phyloP scores from a whole-genome alignment of 2,797 vertebrate genomes.

The Synanceia verrucosa region DNA sequence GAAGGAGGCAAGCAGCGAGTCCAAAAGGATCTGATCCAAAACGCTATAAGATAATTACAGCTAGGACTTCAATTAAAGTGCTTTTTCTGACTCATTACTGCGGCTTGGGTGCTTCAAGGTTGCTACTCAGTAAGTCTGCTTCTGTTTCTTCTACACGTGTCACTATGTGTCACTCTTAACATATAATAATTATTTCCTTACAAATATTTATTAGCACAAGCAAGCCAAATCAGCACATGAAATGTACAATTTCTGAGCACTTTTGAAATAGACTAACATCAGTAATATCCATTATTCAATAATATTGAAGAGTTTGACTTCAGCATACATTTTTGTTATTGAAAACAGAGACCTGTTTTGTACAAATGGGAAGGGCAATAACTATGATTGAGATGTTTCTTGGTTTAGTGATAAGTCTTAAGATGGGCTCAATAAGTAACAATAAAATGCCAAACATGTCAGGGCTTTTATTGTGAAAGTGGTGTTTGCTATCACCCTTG shows the following conservation, averaged over 20 bases:
- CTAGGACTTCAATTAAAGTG: slow-evolving; percentile 30
- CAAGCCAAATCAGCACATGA: too few relatives aligned
- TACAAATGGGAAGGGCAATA: background rate
- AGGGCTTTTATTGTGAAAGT: too few relatives aligned
- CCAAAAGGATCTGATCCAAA: slow-evolving; percentile 38
- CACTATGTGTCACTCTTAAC: background rate
- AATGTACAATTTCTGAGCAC: background rate
- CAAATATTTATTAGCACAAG: background rate
- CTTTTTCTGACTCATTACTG: slow-evolving; percentile 33
- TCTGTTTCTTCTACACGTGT: background rate
- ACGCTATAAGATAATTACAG: slow-evolving; percentile 50
- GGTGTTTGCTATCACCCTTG: too few relatives aligned
- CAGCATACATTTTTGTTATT: background rate
- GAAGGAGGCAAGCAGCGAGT: background rate
- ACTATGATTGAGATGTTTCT: too few relatives aligned
- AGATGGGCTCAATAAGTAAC: too few relatives aligned
- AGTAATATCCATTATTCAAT: background rate
- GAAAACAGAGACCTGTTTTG: background rate
- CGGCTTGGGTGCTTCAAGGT: slow-evolving; percentile 3
- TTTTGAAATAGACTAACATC: background rate
- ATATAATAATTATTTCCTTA: background rate
- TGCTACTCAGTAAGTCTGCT: background rate
- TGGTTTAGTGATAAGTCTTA: too few relatives aligned
- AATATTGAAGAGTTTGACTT: background rate
- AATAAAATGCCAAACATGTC: too few relatives aligned